phyloP scores from a whole-genome alignment of 2,113 vertebrate species.

The Gasterosteus aculeatus region DNA sequence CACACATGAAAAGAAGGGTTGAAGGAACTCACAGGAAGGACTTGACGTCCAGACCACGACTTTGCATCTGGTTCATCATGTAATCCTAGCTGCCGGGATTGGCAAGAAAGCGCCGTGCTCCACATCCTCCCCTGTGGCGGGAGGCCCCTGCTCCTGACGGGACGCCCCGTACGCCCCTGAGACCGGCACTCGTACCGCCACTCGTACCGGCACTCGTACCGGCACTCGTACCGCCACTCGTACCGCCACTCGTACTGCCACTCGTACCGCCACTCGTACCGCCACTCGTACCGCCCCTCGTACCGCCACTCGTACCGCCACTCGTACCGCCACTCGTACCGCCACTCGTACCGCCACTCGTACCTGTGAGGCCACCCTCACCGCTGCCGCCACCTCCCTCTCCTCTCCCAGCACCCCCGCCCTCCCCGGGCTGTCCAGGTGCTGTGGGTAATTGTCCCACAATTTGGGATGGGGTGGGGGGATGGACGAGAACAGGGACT shows the following conservation, averaged over 20 bases:
- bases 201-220: too few relatives aligned
- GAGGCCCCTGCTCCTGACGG: constrained; percentile 53
- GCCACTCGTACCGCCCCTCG: constrained; percentile 69
- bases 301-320: too few relatives aligned
- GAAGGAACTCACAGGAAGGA: constrained; percentile 95
- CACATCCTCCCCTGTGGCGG: constrained; percentile 83
- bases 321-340: too few relatives aligned
- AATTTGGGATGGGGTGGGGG: constrained; percentile 95
- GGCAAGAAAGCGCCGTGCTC: constrained; percentile 84
- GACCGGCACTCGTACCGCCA: not conserved
- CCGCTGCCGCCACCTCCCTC: constrained; percentile 73
- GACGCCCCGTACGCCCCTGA: constrained; percentile 76
- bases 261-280: not conserved
- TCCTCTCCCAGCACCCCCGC: constrained; percentile 83
- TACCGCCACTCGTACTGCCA: constrained; percentile 69
- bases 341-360: constrained; percentile 50
- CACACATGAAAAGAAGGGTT: constrained; percentile 20
- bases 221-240: too few relatives aligned
- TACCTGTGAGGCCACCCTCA: constrained; percentile 72
- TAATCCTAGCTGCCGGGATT: constrained; percentile 98
- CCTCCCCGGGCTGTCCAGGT: constrained; percentile 80
- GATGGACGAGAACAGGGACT: constrained; percentile 84
- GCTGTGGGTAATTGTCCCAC: constrained; percentile 91
- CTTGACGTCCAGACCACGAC: constrained; percentile 97
- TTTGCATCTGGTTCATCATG: constrained; percentile 97